phyloP scores from a whole-genome alignment of 2,888 invertebrate species.

The Microplitis manilae region DNA sequence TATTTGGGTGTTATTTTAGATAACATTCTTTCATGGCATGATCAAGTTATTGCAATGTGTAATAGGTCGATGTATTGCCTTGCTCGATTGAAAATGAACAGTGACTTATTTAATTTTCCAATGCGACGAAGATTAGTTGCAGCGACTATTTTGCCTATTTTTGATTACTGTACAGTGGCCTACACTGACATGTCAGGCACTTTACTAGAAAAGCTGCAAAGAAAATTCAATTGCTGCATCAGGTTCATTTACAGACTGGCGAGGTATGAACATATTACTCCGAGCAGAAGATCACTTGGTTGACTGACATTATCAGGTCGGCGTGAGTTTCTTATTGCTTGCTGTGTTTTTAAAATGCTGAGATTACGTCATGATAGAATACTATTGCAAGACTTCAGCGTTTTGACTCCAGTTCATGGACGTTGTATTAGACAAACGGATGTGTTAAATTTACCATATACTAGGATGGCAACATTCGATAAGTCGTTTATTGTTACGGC shows the following conservation, averaged over 20 bases:
- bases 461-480: background rate
- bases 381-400: too few species aligned
- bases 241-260: constrained; percentile 14
- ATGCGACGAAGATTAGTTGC: constrained; percentile 6
- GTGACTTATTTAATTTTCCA: background rate
- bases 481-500: background rate
- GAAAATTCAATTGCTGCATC: constrained; percentile 10
- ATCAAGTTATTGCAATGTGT: constrained; percentile 1
- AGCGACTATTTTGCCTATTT: constrained; percentile 9
- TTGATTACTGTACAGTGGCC: constrained; percentile 33
- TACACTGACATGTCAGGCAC: constrained; percentile 23
- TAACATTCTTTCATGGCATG: background rate
- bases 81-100: background rate
- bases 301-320: too few species aligned
- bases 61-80: background rate
- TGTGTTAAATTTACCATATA: background rate
- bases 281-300: background rate
- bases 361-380: too few species aligned
- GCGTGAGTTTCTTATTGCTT: too few species aligned
- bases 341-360: background rate
- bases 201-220: constrained; percentile 2
- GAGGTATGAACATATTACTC: background rate
- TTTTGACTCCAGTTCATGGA: too few species aligned
- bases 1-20: constrained; percentile 12
- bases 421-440: background rate